Percentiles rank a stretch among this genome's conserved stretches.
phyloP scores from a whole-genome alignment of 2,113 vertebrate genomes.

The Pao palembangensis region DNA sequence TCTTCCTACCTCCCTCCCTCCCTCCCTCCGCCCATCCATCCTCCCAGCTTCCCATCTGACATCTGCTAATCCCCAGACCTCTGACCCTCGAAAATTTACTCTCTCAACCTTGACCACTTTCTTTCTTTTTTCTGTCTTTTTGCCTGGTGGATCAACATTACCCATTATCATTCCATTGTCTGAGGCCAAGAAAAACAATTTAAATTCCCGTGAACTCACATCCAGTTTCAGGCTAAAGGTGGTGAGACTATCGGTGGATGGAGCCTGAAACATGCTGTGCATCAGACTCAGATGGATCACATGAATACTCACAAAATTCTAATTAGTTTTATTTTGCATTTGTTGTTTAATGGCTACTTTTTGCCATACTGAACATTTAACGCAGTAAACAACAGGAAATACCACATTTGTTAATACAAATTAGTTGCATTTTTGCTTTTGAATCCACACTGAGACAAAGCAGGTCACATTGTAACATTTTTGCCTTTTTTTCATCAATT shows the following conservation, averaged over 20 bases:
- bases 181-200: conserved; percentile 69
- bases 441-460: no score
- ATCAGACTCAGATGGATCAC: no score
- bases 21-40: conserved; percentile 43
- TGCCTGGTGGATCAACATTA: conserved; percentile 57
- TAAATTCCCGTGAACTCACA: conserved; percentile 65
- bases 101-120: conserved; percentile 71
- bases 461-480: no score
- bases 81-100: conserved; percentile 75
- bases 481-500: no score
- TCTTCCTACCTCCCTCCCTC: conserved; percentile 19
- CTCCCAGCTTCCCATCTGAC: conserved; percentile 64
- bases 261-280: conserved; percentile 9
- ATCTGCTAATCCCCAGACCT: conserved; percentile 80
- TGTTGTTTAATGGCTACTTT: no score
- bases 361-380: no score
- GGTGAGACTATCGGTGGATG: conserved; percentile 14
- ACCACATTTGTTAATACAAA: no score
- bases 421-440: no score
- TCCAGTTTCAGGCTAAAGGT: conserved; percentile 59
- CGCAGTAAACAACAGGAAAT: no score
- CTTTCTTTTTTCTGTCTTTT: conserved; percentile 46
- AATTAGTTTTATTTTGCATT: no score
- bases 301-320: no score
- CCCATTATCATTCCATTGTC: conserved; percentile 68